Base-by-base conservation (phyloP, 2,888 invertebrate species). In the Tipula unca region DNA sequence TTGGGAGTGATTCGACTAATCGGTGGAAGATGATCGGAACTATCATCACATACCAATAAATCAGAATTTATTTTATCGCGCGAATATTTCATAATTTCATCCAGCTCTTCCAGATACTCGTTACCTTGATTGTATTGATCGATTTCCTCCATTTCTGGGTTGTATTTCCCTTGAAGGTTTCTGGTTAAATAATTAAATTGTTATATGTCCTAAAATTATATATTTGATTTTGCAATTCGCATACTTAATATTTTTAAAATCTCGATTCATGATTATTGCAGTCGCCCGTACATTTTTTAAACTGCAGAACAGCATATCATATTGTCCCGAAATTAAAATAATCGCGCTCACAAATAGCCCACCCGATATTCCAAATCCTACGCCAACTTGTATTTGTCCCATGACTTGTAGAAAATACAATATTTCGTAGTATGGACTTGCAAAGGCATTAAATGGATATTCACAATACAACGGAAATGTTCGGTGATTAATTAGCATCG, bases 401-500 rank as follows among this genome's bases (percentile, higher is more conserved):
- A 89, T 86, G 8, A 88, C 88, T 87, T 90, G 90, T 3, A 87
- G n/a, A 1, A 86, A 35, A 85, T 88, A 88, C 1, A 87, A 86
- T 8, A 87, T 84, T 1, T 88, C 90, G 85, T 88, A 88, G 17
- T 84, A 69, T 14, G 87, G 87, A 82, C 86, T 85, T 86, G 89
- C 89, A 35, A 88, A 88, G 85, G 88, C 89, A 86, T 90, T 88
- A 29, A 90, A 88, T 5, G 90, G 90, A 88, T 90, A 90, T 89
- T 89, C 89, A 86, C 89, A 89, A 82, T 87, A 85, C 39, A 90
- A 85, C 0, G 90, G 90, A 20, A 90, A 87, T 86, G 88, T 89
- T 1, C 87, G 87, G 85, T 89, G 88, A 8, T 88, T 86, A 39
- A 88, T 87, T 3, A 87, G 87, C 42, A 90, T 86, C 4, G 89